A percentile compares a stretch with the other conserved stretches of the same genome.
These are phyloP conservation scores for Lagodon rhomboides DNA, from an alignment of 2,797 vertebrate genomes.

Conservation along the genomic window DNA sequence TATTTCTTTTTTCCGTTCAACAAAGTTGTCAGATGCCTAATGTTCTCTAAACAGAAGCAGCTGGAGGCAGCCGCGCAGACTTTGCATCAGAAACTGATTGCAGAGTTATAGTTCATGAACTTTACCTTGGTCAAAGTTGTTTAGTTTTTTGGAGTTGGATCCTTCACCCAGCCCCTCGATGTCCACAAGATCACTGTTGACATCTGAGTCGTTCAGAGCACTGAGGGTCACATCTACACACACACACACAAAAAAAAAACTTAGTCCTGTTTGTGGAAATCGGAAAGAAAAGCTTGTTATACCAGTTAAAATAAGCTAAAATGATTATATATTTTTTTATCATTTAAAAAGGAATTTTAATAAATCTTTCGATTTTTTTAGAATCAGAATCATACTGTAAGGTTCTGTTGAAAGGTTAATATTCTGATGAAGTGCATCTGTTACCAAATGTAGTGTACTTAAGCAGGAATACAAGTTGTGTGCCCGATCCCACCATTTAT, in stretches of 20 bases:
- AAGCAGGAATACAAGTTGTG: neutral
- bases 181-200: slow-evolving; percentile 92
- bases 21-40: no score
- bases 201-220: slow-evolving; percentile 91
- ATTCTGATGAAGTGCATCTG: no score
- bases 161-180: slow-evolving; percentile 90
- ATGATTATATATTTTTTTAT: no score
- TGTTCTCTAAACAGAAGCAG: no score
- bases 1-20: no score
- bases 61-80: no score
- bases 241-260: slow-evolving; percentile 12
- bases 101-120: neutral
- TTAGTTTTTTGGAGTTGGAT: slow-evolving; percentile 89
- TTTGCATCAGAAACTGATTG: no score
- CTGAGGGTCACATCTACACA: slow-evolving; percentile 90
- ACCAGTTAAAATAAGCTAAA: neutral
- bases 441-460: neutral
- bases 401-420: no score
- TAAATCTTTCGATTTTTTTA: no score
- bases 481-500: neutral
- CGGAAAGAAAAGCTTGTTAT: neutral
- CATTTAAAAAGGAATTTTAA: no score
- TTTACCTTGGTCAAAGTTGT: slow-evolving; percentile 92
- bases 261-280: neutral
- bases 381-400: no score